Conservation (phyloP, 1,140 invertebrate genomes). For the Ceratosolen fusciceps region DNA sequence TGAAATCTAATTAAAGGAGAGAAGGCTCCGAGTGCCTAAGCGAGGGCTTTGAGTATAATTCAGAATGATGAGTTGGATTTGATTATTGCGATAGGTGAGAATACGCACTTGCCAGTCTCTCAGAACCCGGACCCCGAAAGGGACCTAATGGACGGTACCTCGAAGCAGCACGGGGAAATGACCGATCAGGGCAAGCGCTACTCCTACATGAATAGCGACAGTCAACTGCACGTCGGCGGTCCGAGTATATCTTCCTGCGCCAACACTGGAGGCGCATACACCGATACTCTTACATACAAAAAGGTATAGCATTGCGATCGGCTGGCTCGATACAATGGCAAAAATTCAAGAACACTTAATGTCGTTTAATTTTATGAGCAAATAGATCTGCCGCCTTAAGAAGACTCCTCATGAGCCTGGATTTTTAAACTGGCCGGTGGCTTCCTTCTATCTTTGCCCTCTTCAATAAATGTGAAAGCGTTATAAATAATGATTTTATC, state of each 20-base stretch:
- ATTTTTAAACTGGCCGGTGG: not conserved
- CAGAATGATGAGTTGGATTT: too few species aligned
- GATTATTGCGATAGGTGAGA: constrained; percentile 59
- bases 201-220: constrained; percentile 67
- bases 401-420: not conserved
- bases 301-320: constrained; percentile 53
- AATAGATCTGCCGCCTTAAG: not conserved
- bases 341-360: not conserved
- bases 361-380: constrained; percentile 6
- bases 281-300: constrained; percentile 70
- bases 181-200: constrained; percentile 67
- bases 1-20: too few species aligned
- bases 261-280: constrained; percentile 65
- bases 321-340: not conserved
- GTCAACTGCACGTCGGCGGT: constrained; percentile 64
- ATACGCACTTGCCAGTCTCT: constrained; percentile 63
- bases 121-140: constrained; percentile 68
- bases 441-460: not conserved
- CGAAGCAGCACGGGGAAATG: constrained; percentile 66
- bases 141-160: constrained; percentile 67
- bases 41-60: too few species aligned
- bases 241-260: constrained; percentile 69
- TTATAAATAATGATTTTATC: not conserved
- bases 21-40: too few species aligned
- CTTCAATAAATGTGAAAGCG: not conserved